Percentiles rank a stretch among this genome's conserved stretches.
These are phyloP conservation scores for Gadus chalcogrammus DNA, from an alignment of 2,113 vertebrate genomes.

Conservation along the genomic window DNA sequence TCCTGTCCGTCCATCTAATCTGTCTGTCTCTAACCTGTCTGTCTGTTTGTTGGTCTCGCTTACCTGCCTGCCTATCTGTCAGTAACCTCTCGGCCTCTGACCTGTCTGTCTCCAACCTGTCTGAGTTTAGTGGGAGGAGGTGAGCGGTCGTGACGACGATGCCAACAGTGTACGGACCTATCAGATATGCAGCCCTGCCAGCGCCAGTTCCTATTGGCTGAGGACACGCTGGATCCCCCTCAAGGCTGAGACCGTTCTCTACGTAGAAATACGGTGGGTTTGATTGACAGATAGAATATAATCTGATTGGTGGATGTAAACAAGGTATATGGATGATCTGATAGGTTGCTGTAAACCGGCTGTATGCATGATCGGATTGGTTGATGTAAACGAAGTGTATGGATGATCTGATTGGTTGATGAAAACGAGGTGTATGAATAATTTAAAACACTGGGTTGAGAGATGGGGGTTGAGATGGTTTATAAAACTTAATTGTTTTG, in stretches of 20 bases:
- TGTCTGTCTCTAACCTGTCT: too few species aligned
- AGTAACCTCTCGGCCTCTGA: not conserved
- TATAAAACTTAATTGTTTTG: too few species aligned
- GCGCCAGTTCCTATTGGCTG: conserved; percentile 76
- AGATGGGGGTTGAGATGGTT: too few species aligned
- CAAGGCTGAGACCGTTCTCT: conserved; percentile 69
- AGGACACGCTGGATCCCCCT: conserved; percentile 74
- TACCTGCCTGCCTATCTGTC: too few species aligned
- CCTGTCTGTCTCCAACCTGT: not conserved
- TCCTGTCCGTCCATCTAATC: too few species aligned
- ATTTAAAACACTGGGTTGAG: too few species aligned
- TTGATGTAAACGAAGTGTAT: not conserved
- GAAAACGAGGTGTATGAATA: too few species aligned
- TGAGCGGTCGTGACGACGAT: conserved; percentile 79
- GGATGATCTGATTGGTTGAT: not conserved
- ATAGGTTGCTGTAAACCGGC: too few species aligned
- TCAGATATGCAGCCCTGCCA: conserved; percentile 72
- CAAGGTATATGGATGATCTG: not conserved
- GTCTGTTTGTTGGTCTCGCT: too few species aligned
- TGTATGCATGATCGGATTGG: not conserved
- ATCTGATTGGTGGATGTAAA: too few species aligned
- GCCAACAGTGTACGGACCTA: conserved; percentile 78
- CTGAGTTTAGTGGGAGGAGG: conserved; percentile 80
- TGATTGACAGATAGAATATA: not conserved
- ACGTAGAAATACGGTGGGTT: conserved; percentile 73